These are phyloP conservation scores for Mayetiola destructor DNA, from an alignment of 2,888 invertebrate species.

Conservation along the genomic window DNA sequence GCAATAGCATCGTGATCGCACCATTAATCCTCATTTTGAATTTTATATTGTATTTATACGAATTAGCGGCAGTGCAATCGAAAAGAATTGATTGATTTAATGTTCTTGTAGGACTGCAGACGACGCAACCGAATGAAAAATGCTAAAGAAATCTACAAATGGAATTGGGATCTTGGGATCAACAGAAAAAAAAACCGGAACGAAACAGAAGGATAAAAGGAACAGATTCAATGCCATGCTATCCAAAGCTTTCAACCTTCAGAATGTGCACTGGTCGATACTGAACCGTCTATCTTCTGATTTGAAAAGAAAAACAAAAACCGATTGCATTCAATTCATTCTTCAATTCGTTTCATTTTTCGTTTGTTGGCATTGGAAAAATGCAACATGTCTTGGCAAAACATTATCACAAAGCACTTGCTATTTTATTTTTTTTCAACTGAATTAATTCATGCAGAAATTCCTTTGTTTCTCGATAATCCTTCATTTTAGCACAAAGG, in stretches of 20 bases:
- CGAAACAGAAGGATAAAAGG: not conserved
- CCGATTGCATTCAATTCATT: no score
- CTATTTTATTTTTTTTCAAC: not conserved
- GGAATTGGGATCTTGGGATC: not conserved
- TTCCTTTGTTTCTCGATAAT: not conserved
- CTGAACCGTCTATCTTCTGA: no score
- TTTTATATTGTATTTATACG: no score
- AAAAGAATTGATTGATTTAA: slow-evolving; percentile 11
- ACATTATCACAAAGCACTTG: not conserved
- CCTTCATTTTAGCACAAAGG: not conserved
- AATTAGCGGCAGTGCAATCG: no score
- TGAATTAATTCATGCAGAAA: slow-evolving; percentile 3
- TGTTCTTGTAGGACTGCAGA: not conserved
- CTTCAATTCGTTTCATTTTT: slow-evolving; percentile 5
- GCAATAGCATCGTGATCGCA: not conserved
- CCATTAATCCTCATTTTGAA: slow-evolving; percentile 4
- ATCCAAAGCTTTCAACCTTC: slow-evolving; percentile 2
- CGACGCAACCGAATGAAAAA: not conserved
- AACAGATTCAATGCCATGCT: not conserved
- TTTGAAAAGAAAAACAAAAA: no score
- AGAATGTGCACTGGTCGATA: slow-evolving; percentile 1
- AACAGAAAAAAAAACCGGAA: not conserved
- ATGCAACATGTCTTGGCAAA: not conserved
- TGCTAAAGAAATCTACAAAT: not conserved
- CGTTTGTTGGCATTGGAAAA: no score